Percentiles rank a stretch among this genome's conserved stretches.
These are phyloP conservation scores for Sebastes aleutianus DNA, from an alignment of 2,797 vertebrate species.

Conservation along the genomic window DNA sequence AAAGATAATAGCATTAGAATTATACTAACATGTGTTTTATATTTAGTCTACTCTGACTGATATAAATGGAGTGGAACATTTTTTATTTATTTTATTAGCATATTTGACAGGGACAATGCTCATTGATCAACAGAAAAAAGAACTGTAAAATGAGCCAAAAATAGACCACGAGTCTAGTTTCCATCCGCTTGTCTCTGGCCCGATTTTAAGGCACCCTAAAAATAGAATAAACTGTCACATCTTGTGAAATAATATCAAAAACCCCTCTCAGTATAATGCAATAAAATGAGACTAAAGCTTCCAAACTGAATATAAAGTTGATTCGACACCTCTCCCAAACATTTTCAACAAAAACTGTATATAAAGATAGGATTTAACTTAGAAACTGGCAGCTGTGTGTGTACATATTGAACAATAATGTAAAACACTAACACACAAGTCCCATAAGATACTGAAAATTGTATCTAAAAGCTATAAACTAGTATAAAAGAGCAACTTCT, in stretches of 20 bases:
- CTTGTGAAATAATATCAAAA: not conserved
- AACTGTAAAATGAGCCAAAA: not conserved
- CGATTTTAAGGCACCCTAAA: not conserved
- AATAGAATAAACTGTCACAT: not conserved
- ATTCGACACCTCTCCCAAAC: not conserved
- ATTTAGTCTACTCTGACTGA: not conserved
- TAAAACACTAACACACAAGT: conserved; percentile 1
- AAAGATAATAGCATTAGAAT: not conserved
- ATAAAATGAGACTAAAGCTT: not conserved
- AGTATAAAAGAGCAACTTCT: conserved; percentile 38
- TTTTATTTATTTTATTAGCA: not conserved
- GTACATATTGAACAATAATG: not conserved
- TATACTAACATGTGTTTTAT: not conserved
- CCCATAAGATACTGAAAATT: conserved; percentile 11
- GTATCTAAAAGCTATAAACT: conserved; percentile 2
- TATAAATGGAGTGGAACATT: not conserved
- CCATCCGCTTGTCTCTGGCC: not conserved
- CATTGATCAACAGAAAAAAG: not conserved
- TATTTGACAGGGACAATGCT: not conserved
- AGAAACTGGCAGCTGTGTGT: not conserved
- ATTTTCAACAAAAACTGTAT: not conserved
- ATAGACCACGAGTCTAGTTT: not conserved
- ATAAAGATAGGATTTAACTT: not conserved
- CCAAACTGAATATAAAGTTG: not conserved
- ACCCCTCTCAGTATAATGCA: not conserved